Evolutionary conservation across 2,113 vertebrate species (phyloP).

Genomic region (Apaloderma vittatum): DNA sequence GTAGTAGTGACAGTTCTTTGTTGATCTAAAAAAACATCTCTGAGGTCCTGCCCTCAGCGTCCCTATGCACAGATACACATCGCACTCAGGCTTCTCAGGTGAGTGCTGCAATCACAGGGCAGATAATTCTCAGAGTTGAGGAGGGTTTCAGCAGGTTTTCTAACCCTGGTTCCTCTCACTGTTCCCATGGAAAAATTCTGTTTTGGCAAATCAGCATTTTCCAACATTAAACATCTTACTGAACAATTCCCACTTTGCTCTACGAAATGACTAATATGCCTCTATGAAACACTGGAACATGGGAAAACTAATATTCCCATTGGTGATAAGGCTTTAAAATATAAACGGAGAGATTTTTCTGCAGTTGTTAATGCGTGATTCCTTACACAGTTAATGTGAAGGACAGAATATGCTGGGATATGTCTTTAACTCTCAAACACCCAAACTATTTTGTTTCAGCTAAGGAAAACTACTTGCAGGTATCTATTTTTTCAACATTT

Average conservation of each 20-base stretch:
- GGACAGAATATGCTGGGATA: not conserved
- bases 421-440: not conserved
- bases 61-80: not conserved
- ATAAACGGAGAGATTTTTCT: not conserved
- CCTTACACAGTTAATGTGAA: not conserved
- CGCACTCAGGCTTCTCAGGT: not conserved
- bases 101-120: not conserved
- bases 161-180: not conserved
- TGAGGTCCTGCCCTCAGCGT: not conserved
- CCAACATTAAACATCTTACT: not conserved
- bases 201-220: slow-evolving; percentile 12
- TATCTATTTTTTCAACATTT: slow-evolving; percentile 11
- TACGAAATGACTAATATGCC: not conserved
- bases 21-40: not conserved
- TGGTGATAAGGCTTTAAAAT: slow-evolving; percentile 11
- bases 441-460: not conserved
- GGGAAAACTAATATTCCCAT: slow-evolving; percentile 23
- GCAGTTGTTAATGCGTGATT: not conserved
- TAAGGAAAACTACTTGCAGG: not conserved
- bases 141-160: not conserved
- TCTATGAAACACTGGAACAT: not conserved
- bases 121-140: not conserved
- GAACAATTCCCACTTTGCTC: not conserved
- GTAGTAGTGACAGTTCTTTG: not conserved
- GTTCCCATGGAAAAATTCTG: not conserved